Conservation (phyloP, 2,888 invertebrate species). For the Cryptus viduatorius region DNA sequence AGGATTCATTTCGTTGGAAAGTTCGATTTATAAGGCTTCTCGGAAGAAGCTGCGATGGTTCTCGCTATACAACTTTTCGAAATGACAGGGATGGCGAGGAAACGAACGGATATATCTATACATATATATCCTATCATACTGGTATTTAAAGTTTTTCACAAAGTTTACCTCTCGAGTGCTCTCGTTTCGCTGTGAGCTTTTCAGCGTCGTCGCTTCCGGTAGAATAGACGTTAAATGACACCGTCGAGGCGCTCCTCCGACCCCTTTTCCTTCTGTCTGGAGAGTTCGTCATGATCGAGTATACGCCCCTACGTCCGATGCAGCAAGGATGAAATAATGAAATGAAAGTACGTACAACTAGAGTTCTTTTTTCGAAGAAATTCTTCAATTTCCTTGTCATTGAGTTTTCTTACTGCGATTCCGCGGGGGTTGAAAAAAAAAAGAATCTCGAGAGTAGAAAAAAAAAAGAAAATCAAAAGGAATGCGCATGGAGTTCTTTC, state of each 20-base stretch:
- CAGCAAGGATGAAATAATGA: not conserved
- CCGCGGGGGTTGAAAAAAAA: not conserved
- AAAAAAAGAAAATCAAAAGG: too few relatives aligned
- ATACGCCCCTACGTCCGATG: not conserved
- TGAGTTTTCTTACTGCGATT: not conserved
- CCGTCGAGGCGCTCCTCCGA: slow-evolving; percentile 2
- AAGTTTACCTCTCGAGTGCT: slow-evolving; percentile 29
- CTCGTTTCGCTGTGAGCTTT: slow-evolving; percentile 11
- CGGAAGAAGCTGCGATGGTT: slow-evolving; percentile 35
- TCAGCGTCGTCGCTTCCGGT: slow-evolving; percentile 6
- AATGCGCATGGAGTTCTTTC: too few relatives aligned
- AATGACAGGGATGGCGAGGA: slow-evolving; percentile 22
- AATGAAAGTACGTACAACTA: not conserved
- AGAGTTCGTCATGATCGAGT: slow-evolving; percentile 4
- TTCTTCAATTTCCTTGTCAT: not conserved
- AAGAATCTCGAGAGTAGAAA: not conserved
- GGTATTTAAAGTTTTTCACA: slow-evolving; percentile 47
- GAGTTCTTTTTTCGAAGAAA: not conserved
- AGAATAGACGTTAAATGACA: slow-evolving; percentile 23
- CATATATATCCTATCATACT: slow-evolving; percentile 16
- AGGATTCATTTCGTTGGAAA: slow-evolving; percentile 60
- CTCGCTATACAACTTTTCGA: slow-evolving; percentile 37
- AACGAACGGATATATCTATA: slow-evolving; percentile 15
- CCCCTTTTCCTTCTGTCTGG: not conserved
- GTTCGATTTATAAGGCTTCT: slow-evolving; percentile 61